Percentiles rank a stretch among this genome's conserved stretches.
These are phyloP conservation scores for Leptarthrus brevirostris DNA, from an alignment of 2,888 invertebrate species.

Conservation along the genomic window DNA sequence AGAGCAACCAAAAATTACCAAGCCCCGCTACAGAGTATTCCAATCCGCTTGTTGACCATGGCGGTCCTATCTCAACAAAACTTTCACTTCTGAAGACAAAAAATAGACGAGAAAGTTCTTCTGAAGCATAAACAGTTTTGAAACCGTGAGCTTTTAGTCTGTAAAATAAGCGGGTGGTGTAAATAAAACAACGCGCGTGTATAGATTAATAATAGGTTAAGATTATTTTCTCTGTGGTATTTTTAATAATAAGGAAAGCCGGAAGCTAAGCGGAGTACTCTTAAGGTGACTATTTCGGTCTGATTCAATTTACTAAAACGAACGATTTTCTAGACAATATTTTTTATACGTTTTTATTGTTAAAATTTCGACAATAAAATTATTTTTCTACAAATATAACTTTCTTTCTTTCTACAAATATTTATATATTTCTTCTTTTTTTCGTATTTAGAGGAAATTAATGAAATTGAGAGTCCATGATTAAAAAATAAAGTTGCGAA, in stretches of 20 bases:
- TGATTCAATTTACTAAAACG: neutral
- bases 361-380: no score
- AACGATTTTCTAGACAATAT: neutral
- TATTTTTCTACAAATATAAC: no score
- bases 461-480: no score
- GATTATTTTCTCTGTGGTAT: constrained; percentile 32
- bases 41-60: constrained; percentile 56
- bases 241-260: constrained; percentile 1
- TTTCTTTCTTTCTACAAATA: no score
- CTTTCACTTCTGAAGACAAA: constrained; percentile 61
- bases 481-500: no score
- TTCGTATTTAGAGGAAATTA: no score
- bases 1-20: neutral
- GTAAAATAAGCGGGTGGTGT: constrained; percentile 12
- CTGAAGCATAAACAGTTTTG: neutral
- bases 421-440: no score
- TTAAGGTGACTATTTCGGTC: neutral
- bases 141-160: no score
- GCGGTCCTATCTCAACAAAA: constrained; percentile 63
- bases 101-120: constrained; percentile 8
- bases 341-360: no score
- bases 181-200: constrained; percentile 17
- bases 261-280: neutral
- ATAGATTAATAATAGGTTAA: constrained; percentile 20
- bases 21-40: constrained; percentile 58